Evolutionary conservation across 1,140 invertebrate genomes (phyloP), one percentile per base, ranked within the genome.

Genomic region (Chironomus striatipennis): DNA sequence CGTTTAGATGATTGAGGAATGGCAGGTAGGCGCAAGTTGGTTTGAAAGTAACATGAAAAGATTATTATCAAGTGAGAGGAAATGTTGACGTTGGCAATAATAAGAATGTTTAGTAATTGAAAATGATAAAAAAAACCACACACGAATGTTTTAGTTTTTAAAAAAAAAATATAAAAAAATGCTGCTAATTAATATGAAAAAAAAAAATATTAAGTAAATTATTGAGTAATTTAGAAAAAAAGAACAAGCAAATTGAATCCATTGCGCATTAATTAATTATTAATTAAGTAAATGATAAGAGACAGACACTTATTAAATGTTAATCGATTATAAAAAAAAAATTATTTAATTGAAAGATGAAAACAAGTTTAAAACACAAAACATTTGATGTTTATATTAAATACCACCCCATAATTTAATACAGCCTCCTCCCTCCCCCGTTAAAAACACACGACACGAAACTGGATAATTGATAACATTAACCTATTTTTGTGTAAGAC

Each of bases 261-360:
- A 70, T 70, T 21, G 65, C 65, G 20, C 65, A 70, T 20, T 20
- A 70, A 70, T 20, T 20, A 70, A 57, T 12, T 12, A 57, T 57
- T 57, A 10, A 18, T 21, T 21, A 21, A 70, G 17, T 70, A 70
- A 70, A 20, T 70, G 65, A 70, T 70, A 70, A 70, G 47, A 57
- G 65, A 70, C 17, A 70, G 20, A 70, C 17, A 70, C 17, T 70
- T 70, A 70, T 70, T 70, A 21, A 70, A 70, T 70, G 65, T 70
- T 70, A 70, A 70, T 70, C 65, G 65, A 70, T 70, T 70, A 20
- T 70, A 20, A 70, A n/a, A n/a, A n/a, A n/a, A n/a, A n/a, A 57
- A 57, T 57, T 57, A 57, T 57, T 57, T 57, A 57, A 57, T n/a
- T 57, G 47, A 57, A n/a, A 57, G 9, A 57, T 57, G 47, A 57